A percentile compares a stretch with the other conserved stretches of the same genome.
These are phyloP conservation scores for Mylabris phalerata DNA, from an alignment of 1,140 invertebrate species.

Conservation along the genomic window DNA sequence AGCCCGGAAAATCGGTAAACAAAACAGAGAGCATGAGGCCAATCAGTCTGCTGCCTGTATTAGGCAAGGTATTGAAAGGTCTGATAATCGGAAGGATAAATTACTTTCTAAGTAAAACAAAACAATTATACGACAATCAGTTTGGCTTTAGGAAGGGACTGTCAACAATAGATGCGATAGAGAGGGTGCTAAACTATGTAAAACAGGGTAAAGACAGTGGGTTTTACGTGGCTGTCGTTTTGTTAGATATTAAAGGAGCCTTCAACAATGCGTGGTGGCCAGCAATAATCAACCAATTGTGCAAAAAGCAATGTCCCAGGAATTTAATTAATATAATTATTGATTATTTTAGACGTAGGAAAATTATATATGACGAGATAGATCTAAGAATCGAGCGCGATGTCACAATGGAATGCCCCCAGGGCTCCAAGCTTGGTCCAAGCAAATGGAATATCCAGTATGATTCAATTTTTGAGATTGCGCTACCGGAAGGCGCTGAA, in stretches of 20 bases:
- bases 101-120: not conserved
- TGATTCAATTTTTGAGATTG: no score
- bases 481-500: not conserved
- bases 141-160: constrained; percentile 25
- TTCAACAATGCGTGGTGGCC: no score
- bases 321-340: not conserved
- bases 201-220: constrained; percentile 47
- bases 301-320: no score
- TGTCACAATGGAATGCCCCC: no score
- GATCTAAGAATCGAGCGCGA: no score
- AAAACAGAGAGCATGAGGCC: constrained; percentile 33
- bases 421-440: no score
- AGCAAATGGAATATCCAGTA: no score
- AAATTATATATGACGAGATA: no score
- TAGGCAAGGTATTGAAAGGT: no score
- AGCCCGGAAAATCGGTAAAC: constrained; percentile 20
- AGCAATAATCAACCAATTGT: no score
- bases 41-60: no score
- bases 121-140: constrained; percentile 23
- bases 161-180: constrained; percentile 48
- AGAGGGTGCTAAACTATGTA: constrained; percentile 25
- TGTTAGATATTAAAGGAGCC: constrained; percentile 51
- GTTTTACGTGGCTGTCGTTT: constrained; percentile 84
- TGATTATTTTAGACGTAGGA: no score
- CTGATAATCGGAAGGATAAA: not conserved